Evolutionary conservation across 2,797 vertebrate genomes (phyloP).

Genomic region (Gallinago stenura): DNA sequence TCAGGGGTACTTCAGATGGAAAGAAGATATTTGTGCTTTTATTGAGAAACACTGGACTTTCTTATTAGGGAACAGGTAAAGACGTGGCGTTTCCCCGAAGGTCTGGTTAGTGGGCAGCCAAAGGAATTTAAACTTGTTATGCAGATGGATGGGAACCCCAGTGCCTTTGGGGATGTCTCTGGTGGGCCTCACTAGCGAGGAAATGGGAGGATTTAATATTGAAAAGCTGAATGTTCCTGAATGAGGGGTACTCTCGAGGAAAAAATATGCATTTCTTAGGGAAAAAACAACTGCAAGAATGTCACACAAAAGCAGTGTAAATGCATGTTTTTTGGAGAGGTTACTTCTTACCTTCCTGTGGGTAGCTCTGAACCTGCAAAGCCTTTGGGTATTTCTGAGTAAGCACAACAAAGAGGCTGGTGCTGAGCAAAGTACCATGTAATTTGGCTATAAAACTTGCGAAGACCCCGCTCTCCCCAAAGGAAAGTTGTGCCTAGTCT

Average conservation of each 20-base stretch:
- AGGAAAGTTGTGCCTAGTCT: not conserved
- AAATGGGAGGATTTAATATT: not conserved
- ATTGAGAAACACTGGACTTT: constrained; percentile 98
- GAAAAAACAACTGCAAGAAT: not conserved
- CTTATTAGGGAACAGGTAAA: constrained; percentile 91
- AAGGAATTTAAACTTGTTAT: not conserved
- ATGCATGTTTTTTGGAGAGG: not conserved
- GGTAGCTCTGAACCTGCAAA: not conserved
- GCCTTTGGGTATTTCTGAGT: not conserved
- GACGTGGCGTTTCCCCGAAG: not conserved
- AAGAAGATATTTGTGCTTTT: constrained; percentile 97
- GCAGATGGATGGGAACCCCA: not conserved
- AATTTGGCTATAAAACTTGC: not conserved
- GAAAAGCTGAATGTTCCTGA: not conserved
- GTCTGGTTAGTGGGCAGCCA: not conserved
- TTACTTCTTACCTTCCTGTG: not conserved
- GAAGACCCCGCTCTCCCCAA: not conserved
- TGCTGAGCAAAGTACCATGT: not conserved
- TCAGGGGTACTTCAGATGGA: constrained; percentile 98
- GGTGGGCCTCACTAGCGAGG: not conserved
- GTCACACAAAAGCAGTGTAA: not conserved
- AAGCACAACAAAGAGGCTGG: not conserved
- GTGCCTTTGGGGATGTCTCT: not conserved
- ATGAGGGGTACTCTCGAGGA: not conserved
- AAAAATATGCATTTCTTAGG: not conserved